Evolutionary conservation across 2,888 invertebrate species (phyloP).

Genomic region (Arenicola marina): DNA sequence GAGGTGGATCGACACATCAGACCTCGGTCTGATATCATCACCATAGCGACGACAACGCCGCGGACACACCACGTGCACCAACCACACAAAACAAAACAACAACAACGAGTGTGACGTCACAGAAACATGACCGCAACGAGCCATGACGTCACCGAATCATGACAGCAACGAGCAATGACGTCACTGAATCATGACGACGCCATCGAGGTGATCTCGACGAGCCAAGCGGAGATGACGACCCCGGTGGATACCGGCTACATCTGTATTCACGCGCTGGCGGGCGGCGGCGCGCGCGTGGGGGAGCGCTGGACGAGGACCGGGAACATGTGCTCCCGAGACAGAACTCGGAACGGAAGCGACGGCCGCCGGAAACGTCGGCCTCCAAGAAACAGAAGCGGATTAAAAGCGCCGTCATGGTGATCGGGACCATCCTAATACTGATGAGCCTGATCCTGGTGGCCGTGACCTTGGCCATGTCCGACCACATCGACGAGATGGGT

Average conservation of each 20-base stretch:
- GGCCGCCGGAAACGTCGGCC: background rate
- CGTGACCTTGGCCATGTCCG: conserved; percentile 89
- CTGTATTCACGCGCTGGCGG: background rate
- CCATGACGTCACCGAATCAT: background rate
- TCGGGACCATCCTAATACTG: conserved; percentile 78
- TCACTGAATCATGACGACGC: conserved; percentile 7
- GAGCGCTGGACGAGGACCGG: background rate
- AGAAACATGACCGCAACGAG: background rate
- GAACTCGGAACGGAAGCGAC: background rate
- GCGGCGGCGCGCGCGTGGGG: background rate
- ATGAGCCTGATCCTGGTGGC: conserved; percentile 89
- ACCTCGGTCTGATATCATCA: no score
- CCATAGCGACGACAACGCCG: no score
- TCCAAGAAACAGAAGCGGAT: conserved; percentile 26
- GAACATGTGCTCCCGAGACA: background rate
- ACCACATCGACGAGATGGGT: conserved; percentile 95
- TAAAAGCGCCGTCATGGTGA: conserved; percentile 31
- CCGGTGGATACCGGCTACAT: background rate
- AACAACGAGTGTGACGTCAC: no score
- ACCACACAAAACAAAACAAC: no score
- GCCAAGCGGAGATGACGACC: background rate
- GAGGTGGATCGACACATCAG: no score
- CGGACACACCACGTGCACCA: no score
- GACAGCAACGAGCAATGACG: background rate
- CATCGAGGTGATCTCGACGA: conserved; percentile 9